These are phyloP conservation scores for Dicentrarchus labrax DNA, from an alignment of 2,113 vertebrate species.

Conservation along the genomic window DNA sequence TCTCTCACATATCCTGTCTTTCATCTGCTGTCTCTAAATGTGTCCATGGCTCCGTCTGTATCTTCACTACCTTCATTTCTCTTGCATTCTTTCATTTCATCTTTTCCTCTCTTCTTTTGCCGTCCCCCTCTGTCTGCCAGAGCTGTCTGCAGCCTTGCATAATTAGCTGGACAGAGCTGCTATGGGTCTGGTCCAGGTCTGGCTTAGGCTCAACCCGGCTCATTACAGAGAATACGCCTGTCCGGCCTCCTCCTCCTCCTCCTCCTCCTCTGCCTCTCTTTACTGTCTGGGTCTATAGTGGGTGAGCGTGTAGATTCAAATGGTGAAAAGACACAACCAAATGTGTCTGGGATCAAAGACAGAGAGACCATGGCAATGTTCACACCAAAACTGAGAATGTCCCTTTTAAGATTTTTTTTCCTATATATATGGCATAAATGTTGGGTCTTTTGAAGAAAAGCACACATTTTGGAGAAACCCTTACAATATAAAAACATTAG, in stretches of 20 bases:
- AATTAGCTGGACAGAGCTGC: conserved; percentile 69
- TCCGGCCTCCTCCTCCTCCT: conserved; percentile 43
- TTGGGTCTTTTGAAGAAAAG: neutral
- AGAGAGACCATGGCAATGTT: neutral
- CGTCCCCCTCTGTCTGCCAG: conserved; percentile 27
- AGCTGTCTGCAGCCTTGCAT: conserved; percentile 64
- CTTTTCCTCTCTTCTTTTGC: conserved; percentile 13
- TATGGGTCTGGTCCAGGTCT: conserved; percentile 61
- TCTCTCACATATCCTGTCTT: conserved; percentile 15
- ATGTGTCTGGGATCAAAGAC: conserved; percentile 28
- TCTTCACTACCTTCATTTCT: conserved; percentile 29
- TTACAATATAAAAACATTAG: neutral
- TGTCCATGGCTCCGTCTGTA: conserved; percentile 26
- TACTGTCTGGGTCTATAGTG: conserved; percentile 14
- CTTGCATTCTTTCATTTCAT: conserved; percentile 21
- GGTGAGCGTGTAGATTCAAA: conserved; percentile 3
- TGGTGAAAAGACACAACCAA: conserved; percentile 38
- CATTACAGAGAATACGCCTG: conserved; percentile 67
- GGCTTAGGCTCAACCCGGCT: conserved; percentile 64
- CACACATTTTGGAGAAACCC: neutral
- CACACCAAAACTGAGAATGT: neutral
- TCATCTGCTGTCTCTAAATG: conserved; percentile 34
- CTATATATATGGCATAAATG: neutral
- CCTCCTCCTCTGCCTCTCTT: conserved; percentile 47
- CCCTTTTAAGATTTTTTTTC: neutral